Percentiles rank a stretch among this genome's conserved stretches.
These are phyloP conservation scores for Cylas formicarius DNA, from an alignment of 1,140 invertebrate genomes.

Conservation along the genomic window DNA sequence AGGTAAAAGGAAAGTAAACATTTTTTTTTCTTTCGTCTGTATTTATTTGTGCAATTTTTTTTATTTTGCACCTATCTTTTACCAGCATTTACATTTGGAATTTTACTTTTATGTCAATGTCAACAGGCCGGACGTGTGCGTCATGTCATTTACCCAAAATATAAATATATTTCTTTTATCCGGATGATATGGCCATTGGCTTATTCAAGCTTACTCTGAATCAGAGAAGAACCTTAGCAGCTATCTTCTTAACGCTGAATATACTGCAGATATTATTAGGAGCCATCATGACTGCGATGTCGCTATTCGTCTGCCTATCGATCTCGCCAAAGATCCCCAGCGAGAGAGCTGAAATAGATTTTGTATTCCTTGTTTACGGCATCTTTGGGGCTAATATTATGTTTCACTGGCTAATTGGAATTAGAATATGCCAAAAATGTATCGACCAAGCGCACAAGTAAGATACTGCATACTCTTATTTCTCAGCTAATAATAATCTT, in stretches of 20 bases:
- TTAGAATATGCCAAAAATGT: slow-evolving; percentile 37
- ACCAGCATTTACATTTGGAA: no score
- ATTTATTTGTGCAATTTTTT: no score
- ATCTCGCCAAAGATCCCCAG: slow-evolving; percentile 33
- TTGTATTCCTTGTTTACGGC: slow-evolving; percentile 35
- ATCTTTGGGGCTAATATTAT: slow-evolving; percentile 36
- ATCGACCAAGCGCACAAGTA: slow-evolving; percentile 36
- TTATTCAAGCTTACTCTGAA: slow-evolving; percentile 19
- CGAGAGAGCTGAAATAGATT: slow-evolving; percentile 37
- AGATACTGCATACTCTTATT: slow-evolving; percentile 7
- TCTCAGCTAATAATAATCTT: slow-evolving; percentile 11
- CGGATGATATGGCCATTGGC: slow-evolving; percentile 16
- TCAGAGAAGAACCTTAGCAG: slow-evolving; percentile 18
- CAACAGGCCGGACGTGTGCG: no score
- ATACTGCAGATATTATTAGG: slow-evolving; percentile 33
- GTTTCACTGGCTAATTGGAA: slow-evolving; percentile 34
- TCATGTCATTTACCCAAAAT: no score
- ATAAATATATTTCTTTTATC: no score
- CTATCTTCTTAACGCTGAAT: slow-evolving; percentile 21
- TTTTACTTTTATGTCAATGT: no score
- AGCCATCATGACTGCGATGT: slow-evolving; percentile 24
- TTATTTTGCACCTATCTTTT: no score
- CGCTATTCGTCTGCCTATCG: slow-evolving; percentile 31
- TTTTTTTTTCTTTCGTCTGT: no score
- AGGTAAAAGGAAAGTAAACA: no score